These are phyloP conservation scores for Dendrolimus punctatus DNA, from an alignment of 1,140 invertebrate species.

Conservation along the genomic window DNA sequence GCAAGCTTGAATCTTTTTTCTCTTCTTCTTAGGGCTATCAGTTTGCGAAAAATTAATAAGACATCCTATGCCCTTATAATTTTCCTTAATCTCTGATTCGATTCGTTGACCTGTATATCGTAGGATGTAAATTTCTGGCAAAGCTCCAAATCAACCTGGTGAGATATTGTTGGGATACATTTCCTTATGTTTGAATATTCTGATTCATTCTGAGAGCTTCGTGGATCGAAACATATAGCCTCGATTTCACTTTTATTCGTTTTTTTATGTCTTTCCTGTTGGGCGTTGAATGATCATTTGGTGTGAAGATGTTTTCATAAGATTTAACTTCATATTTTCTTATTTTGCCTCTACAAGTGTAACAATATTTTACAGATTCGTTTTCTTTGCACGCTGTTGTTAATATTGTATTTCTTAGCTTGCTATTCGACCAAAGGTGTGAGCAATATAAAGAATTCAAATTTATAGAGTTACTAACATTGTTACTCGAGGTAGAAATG, in stretches of 20 bases:
- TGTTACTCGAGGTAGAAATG: not conserved
- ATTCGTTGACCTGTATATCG: slow-evolving; percentile 30
- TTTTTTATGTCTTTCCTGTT: slow-evolving; percentile 28
- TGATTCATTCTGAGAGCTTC: slow-evolving; percentile 5
- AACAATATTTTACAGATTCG: slow-evolving; percentile 45
- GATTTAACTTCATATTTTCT: slow-evolving; percentile 58
- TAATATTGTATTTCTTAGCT: slow-evolving; percentile 38
- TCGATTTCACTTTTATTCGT: slow-evolving; percentile 5
- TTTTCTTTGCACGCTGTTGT: slow-evolving; percentile 30
- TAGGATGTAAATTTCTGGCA: slow-evolving; percentile 49
- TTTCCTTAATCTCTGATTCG: slow-evolving; percentile 46
- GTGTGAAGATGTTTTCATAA: slow-evolving; percentile 32
- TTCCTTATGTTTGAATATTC: slow-evolving; percentile 12
- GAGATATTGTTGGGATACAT: slow-evolving; percentile 63
- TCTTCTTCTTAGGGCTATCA: slow-evolving; percentile 55
- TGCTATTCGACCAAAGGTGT: slow-evolving; percentile 49
- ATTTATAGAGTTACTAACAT: slow-evolving; percentile 20
- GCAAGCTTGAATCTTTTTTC: slow-evolving; percentile 62
- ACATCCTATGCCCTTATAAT: slow-evolving; percentile 61
- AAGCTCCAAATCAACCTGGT: slow-evolving; percentile 51
- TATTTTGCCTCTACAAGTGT: slow-evolving; percentile 58
- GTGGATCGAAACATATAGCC: slow-evolving; percentile 10
- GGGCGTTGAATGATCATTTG: slow-evolving; percentile 62
- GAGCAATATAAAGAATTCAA: slow-evolving; percentile 42
- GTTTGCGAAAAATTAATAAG: slow-evolving; percentile 56